phyloP scores from a whole-genome alignment of 2,797 vertebrate genomes.

The Gouania willdenowi region DNA sequence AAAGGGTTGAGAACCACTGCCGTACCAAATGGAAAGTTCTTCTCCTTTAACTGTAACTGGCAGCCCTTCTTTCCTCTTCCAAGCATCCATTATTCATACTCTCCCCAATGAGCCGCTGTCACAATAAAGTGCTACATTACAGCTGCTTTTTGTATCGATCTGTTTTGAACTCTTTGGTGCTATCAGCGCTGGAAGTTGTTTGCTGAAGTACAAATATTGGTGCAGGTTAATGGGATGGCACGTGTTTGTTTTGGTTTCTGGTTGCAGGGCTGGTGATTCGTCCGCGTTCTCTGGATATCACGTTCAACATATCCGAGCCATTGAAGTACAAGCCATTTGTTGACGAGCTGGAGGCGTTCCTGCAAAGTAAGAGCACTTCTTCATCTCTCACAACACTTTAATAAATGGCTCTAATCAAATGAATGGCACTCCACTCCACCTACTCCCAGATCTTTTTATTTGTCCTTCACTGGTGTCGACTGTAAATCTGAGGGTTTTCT shows the following conservation, averaged over 20 bases:
- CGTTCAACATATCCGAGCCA: constrained; percentile 74
- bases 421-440: background rate
- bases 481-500: too few species aligned
- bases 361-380: constrained; percentile 80
- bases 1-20: too few species aligned
- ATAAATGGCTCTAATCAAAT: constrained; percentile 5
- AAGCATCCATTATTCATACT: constrained; percentile 54
- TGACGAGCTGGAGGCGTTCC: constrained; percentile 77
- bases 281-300: constrained; percentile 85
- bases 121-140: constrained; percentile 29
- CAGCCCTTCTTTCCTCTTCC: constrained; percentile 10
- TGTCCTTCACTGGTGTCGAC: too few species aligned
- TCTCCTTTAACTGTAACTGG: constrained; percentile 5
- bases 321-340: constrained; percentile 72
- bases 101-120: constrained; percentile 13
- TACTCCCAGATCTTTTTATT: background rate
- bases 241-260: background rate
- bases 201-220: too few species aligned
- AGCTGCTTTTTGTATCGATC: constrained; percentile 43
- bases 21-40: too few species aligned
- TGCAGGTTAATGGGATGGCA: too few species aligned
- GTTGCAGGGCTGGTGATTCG: constrained; percentile 87
- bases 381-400: background rate
- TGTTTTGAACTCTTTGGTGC: constrained; percentile 30
- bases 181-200: constrained; percentile 2